These are phyloP conservation scores for Merluccius polli DNA, from an alignment of 2,797 vertebrate species.

Conservation along the genomic window DNA sequence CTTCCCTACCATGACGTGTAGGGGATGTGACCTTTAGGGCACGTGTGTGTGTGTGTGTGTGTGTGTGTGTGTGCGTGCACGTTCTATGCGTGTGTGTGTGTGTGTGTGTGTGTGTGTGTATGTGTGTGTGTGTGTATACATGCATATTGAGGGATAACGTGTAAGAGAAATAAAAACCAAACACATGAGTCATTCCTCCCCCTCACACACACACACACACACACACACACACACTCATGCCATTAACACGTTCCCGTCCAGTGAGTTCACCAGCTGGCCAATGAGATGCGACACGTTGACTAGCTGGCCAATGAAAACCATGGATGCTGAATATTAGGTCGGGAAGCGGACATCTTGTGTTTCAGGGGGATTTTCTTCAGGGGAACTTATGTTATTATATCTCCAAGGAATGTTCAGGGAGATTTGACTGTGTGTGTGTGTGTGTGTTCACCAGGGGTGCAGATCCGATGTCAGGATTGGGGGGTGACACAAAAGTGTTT, in stretches of 20 bases:
- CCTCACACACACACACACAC: slow-evolving; percentile 40
- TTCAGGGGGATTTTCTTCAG: slow-evolving; percentile 35
- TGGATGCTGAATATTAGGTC: slow-evolving; percentile 34
- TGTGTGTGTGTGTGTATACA: neutral
- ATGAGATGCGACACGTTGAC: no score
- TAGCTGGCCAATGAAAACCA: slow-evolving; percentile 18
- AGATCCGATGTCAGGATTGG: no score
- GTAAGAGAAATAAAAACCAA: slow-evolving; percentile 33
- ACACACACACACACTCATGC: slow-evolving; percentile 36
- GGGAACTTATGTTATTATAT: neutral
- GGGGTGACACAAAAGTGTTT: no score
- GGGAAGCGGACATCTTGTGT: slow-evolving; percentile 50
- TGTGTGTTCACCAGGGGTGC: no score
- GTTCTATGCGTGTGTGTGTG: neutral
- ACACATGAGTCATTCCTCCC: slow-evolving; percentile 38
- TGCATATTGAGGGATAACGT: slow-evolving; percentile 8
- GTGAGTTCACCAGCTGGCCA: neutral
- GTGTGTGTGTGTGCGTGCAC: neutral
- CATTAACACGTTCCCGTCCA: slow-evolving; percentile 20
- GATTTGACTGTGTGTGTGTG: slow-evolving; percentile 6
- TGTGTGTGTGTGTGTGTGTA: neutral
- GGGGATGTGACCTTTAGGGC: neutral
- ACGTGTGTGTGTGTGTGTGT: neutral
- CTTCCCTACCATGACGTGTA: neutral
- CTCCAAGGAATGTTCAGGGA: no score